Conservation (phyloP, 2,113 vertebrate species). For the Plectropomus leopardus region DNA sequence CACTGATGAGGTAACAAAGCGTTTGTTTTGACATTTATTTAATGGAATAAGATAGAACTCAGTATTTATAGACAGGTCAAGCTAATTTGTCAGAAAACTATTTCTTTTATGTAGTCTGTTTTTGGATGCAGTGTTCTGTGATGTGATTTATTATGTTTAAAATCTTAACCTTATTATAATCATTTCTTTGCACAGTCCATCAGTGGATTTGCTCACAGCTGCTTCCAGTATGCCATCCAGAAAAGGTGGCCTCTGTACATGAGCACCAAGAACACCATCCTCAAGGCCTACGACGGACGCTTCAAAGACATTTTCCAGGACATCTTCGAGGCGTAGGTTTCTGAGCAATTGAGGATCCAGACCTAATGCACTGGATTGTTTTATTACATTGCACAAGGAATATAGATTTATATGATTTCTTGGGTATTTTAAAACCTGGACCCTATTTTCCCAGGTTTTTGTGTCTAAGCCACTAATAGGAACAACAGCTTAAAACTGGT, state of each 20-base stretch:
- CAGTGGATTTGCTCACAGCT: slow-evolving; percentile 96
- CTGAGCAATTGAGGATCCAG: not conserved
- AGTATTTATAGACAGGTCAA: not conserved
- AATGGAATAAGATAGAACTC: not conserved
- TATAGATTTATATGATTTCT: not conserved
- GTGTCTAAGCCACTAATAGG: no score
- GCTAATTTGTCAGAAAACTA: not conserved
- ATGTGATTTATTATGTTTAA: not conserved
- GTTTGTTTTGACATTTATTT: not conserved
- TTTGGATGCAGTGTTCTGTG: not conserved
- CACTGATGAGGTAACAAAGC: slow-evolving; percentile 90
- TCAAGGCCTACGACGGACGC: slow-evolving; percentile 94
- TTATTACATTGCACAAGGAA: not conserved
- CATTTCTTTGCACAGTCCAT: slow-evolving; percentile 88
- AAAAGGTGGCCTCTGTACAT: slow-evolving; percentile 95
- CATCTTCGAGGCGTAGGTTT: slow-evolving; percentile 90
- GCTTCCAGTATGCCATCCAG: slow-evolving; percentile 95
- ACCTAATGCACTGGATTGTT: not conserved
- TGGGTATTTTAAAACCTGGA: no score
- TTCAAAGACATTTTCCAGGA: slow-evolving; percentile 98
- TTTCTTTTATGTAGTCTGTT: not conserved
- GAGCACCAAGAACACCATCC: slow-evolving; percentile 96
- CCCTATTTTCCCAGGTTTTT: no score
- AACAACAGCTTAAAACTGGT: no score
- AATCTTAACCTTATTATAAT: not conserved